A percentile compares a stretch with the other conserved stretches of the same genome.
Evolutionary conservation across 2,888 invertebrate species (phyloP).

Genomic region (Sicus ferrugineus): DNA sequence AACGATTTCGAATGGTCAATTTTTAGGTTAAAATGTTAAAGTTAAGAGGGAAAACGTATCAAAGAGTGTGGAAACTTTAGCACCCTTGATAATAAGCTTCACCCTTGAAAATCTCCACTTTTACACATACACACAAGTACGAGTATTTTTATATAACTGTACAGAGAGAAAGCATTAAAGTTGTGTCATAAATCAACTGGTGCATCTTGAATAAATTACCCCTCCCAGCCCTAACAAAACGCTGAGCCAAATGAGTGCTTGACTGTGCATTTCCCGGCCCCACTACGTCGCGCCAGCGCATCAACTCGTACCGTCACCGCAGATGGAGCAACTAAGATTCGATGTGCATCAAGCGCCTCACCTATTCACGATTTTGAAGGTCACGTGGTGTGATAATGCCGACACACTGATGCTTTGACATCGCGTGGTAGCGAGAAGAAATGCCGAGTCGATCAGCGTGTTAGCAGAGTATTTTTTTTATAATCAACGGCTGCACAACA

Average conservation of each 20-base stretch:
- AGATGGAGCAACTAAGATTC: background rate
- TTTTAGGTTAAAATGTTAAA: too few species aligned
- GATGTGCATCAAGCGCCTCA: conserved; percentile 40
- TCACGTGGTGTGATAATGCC: conserved; percentile 39
- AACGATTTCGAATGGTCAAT: too few species aligned
- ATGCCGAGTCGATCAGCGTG: conserved; percentile 24
- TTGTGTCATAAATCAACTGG: conserved; percentile 7
- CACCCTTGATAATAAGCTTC: too few species aligned
- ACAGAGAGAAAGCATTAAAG: too few species aligned
- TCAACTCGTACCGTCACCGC: background rate
- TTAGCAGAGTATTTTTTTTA: background rate
- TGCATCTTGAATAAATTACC: conserved; percentile 15
- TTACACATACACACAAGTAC: too few species aligned
- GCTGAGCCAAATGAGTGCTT: background rate
- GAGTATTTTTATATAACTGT: too few species aligned
- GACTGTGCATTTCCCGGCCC: conserved; percentile 3
- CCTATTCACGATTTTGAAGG: conserved; percentile 50
- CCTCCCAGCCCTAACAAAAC: background rate
- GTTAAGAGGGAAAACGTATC: too few species aligned
- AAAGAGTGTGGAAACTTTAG: too few species aligned
- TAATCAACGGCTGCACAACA: conserved; percentile 1
- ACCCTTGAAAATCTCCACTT: too few species aligned
- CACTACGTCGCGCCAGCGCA: conserved; percentile 3
- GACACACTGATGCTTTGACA: conserved; percentile 11
- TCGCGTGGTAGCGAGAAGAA: conserved; percentile 24